These are phyloP conservation scores for Fulica atra DNA, from an alignment of 2,113 vertebrate species.

Conservation along the genomic window DNA sequence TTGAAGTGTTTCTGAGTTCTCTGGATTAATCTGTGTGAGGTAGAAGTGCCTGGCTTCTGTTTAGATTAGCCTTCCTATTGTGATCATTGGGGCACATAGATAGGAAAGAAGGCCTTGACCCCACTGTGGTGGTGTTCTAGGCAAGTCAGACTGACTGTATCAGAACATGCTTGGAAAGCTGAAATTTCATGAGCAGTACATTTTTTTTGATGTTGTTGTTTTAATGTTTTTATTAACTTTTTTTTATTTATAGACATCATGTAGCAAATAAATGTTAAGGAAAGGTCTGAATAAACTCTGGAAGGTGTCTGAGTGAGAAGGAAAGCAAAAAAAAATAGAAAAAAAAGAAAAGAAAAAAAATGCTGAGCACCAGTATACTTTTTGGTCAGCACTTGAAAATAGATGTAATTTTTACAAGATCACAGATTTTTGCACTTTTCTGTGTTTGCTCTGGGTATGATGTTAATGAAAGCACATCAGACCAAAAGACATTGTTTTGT, in stretches of 20 bases:
- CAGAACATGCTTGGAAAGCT: not conserved
- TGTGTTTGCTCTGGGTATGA: accelerated
- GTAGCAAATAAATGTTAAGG: not conserved
- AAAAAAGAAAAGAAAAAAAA: not conserved
- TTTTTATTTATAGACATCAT: not conserved
- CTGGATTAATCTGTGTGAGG: not conserved
- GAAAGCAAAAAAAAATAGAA: not conserved
- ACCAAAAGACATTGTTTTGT: not conserved
- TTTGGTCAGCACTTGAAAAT: not conserved
- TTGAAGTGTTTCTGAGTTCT: not conserved
- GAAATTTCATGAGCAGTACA: not conserved
- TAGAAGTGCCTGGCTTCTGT: not conserved
- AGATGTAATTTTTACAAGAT: not conserved
- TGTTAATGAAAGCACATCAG: not conserved
- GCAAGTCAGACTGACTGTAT: not conserved
- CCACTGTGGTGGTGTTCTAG: not conserved
- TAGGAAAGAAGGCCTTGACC: not conserved
- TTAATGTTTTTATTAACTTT: not conserved
- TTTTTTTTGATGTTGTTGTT: not conserved
- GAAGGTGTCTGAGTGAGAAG: not conserved
- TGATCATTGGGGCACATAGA: not conserved
- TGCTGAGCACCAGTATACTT: not conserved
- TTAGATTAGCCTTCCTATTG: not conserved
- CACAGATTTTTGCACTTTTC: not conserved
- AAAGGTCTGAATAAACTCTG: not conserved